phyloP scores from a whole-genome alignment of 2,888 invertebrate species.

The Acleris laterana region DNA sequence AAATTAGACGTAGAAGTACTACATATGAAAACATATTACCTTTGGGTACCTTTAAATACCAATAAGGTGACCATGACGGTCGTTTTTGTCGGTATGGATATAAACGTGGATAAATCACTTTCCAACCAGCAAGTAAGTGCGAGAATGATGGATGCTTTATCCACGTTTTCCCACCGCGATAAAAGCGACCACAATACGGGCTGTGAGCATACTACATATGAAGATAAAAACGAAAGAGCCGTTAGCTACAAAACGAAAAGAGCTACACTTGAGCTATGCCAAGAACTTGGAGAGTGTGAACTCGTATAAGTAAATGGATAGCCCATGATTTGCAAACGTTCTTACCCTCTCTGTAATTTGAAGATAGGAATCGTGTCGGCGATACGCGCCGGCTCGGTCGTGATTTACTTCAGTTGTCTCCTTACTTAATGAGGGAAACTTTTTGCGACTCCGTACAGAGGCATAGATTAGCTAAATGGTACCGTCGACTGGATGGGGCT shows the following conservation, averaged over 20 bases:
- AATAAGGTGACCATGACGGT: too few relatives aligned
- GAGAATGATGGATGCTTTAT: too few relatives aligned
- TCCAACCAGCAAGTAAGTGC: too few relatives aligned
- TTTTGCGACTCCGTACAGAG: conserved; percentile 65
- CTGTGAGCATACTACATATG: too few relatives aligned
- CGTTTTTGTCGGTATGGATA: too few relatives aligned
- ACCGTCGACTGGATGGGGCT: conserved; percentile 46
- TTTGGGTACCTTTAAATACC: too few relatives aligned
- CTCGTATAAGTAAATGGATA: conserved; percentile 44
- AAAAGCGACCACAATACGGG: too few relatives aligned
- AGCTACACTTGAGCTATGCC: conserved; percentile 19
- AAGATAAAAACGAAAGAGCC: not conserved
- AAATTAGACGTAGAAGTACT: too few relatives aligned
- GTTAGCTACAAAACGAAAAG: not conserved
- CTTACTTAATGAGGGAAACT: conserved; percentile 73
- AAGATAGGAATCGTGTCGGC: conserved; percentile 69
- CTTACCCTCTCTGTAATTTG: conserved; percentile 62
- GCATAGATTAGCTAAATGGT: conserved; percentile 72
- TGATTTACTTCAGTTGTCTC: conserved; percentile 76
- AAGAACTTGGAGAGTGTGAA: conserved; percentile 32
- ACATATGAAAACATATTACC: too few relatives aligned
- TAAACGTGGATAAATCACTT: too few relatives aligned
- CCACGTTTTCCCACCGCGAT: too few relatives aligned
- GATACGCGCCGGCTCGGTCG: conserved; percentile 61
- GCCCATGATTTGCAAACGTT: conserved; percentile 53